Evolutionary conservation across 2,113 vertebrate genomes (phyloP).

Genomic region (Rhinoptilus africanus): DNA sequence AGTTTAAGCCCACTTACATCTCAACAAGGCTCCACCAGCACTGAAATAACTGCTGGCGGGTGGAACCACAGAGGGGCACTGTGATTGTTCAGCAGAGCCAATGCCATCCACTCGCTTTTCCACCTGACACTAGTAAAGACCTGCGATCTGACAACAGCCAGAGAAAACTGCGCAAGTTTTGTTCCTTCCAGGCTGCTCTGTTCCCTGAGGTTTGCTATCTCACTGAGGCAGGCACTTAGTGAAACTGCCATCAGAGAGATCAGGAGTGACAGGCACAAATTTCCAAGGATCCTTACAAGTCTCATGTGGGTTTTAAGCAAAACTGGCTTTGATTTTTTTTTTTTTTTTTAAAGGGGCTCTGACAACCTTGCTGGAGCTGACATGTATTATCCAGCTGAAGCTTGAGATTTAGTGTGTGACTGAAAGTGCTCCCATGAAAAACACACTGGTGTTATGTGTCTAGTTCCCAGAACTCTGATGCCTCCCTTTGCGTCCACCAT

Average conservation of each 20-base stretch:
- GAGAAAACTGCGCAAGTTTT: not conserved
- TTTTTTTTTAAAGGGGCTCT: not conserved
- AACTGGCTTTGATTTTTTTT: not conserved
- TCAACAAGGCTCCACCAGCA: not conserved
- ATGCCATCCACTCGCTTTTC: not conserved
- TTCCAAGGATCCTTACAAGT: not conserved
- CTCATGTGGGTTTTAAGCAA: not conserved
- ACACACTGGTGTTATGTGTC: constrained; percentile 67
- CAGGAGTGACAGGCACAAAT: not conserved
- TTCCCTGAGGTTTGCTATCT: not conserved
- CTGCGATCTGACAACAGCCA: not conserved
- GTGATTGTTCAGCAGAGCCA: not conserved
- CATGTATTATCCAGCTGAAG: not conserved
- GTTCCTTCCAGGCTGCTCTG: not conserved
- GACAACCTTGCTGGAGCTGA: not conserved
- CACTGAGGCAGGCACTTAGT: not conserved
- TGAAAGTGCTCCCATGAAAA: constrained; percentile 58
- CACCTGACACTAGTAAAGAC: not conserved
- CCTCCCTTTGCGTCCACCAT: constrained; percentile 37
- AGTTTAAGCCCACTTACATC: not conserved
- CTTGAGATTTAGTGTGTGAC: not conserved
- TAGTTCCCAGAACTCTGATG: constrained; percentile 70
- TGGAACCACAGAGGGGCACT: not conserved
- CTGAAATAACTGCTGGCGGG: not conserved
- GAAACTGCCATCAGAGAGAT: not conserved